Base-by-base conservation (phyloP, 2,888 invertebrate species). In the Eupithecia subfuscata region DNA sequence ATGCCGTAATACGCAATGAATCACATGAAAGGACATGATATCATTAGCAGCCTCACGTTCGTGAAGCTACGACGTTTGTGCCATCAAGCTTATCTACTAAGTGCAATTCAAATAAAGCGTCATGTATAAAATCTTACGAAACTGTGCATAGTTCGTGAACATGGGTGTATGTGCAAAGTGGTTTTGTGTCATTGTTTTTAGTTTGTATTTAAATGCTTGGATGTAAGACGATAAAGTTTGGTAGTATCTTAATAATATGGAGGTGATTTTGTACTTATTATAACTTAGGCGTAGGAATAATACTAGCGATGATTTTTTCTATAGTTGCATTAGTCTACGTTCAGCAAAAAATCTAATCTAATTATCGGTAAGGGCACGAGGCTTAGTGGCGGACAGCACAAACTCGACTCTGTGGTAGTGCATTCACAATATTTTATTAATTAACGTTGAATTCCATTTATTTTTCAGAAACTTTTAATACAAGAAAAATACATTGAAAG, bases 11-110 rank as follows among this genome's bases (percentile, higher is more conserved):
- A 86, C 82, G 80, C 80, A 78, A 85, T 91, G 90, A 91, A 88
- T 91, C 89, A 90, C 88, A 88, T 56, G 56, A 60, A 60, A 67
- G 89, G 90, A 91, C 87, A 90, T 94, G 92, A 93, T 91, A 92
- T 93, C 93, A 94, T 86, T 91, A 85, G 78, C 81, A 84, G 84
- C 82, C 84, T 87, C 85, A 86, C 86, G 86, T 85, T 83, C 81
- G 88, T 83, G 82, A 85, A 83, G 87, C 80, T 81, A 87, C 85
- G 89, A 91, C 92, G 93, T 89, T 81, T 85, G 80, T 83, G 83
- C 83, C 86, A 85, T 82, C 83, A 82, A 83, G 80, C 83, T 90
- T 87, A 91, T 90, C 90, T 89, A 89, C 83, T 77, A 89, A 92
- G 89, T 92, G 90, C 90, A 90, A 86, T 88, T 87, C 87, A 90